Evolutionary conservation across 92 coral and sea anemone species (phyloP), one percentile per base, ranked within the genome.

Genomic region (Actinostola sp.): DNA sequence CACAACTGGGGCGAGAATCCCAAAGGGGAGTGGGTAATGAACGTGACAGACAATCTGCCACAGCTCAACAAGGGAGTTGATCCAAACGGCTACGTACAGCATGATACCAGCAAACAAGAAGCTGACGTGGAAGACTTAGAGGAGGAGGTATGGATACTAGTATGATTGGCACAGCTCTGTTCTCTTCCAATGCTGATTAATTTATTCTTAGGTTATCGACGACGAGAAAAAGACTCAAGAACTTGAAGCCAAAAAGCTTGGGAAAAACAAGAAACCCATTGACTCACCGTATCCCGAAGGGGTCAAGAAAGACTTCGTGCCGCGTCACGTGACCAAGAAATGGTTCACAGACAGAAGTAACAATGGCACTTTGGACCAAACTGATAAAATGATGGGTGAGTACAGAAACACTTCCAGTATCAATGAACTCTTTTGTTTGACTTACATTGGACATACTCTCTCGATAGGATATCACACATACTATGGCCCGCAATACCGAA

Each of bases 1-100:
- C 98, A 94, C 59, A 85, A 87, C 83, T 94, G 98, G 98, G 98
- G 98, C 10, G 97, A 94, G 79, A 91, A 91, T 79, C 98, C 98
- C 61, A 91, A 88, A 57, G 98, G 98, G 38, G 89, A 92, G 79
- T 94, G 98, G 98, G 91, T 94, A 42, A 91, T 94, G 97, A 94
- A 94, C 49, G 92, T 94, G n/a, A 94, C 98, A 3, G 98, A 94
- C 58, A 94, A 94, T 65, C 88, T 94, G 2, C 67, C 83, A 21
- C 72, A 88, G 36, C 53, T 94, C 63, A 89, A 87, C 60, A 91
- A 91, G 29, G 97, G 96, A 8, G 89, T 94, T 58, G 96, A 94
- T 72, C 88, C 87, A 23, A 89, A 92, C 50, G 93, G 97, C 24
- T 94, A 91, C 48, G 89, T 91, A 0, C 98, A 94, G 54, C 98